These are phyloP conservation scores for Schrankia costaestrigalis DNA, from an alignment of 2,888 invertebrate genomes.

Conservation along the genomic window DNA sequence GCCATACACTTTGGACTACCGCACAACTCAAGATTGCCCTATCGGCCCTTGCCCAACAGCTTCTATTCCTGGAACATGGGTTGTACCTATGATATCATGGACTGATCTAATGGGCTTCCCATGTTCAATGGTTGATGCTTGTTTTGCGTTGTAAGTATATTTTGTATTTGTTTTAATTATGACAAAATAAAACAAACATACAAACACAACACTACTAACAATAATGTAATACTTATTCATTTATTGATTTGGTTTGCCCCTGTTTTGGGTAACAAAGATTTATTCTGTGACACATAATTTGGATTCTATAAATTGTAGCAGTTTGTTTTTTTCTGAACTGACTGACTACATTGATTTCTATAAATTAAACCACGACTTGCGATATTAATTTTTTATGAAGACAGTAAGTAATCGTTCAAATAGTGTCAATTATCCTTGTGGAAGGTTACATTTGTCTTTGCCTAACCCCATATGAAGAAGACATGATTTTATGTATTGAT, in stretches of 20 bases:
- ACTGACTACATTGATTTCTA: too few species aligned
- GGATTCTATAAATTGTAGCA: too few species aligned
- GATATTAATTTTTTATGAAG: too few species aligned
- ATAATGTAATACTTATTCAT: neutral
- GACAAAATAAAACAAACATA: neutral
- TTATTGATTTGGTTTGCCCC: neutral
- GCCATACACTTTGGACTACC: constrained; percentile 85
- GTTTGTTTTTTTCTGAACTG: too few species aligned
- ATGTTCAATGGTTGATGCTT: constrained; percentile 82
- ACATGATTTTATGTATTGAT: neutral
- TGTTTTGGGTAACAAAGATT: neutral
- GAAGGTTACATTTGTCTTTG: too few species aligned
- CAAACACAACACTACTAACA: neutral
- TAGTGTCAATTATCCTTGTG: too few species aligned
- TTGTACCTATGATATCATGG: constrained; percentile 83
- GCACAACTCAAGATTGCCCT: constrained; percentile 77
- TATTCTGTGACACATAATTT: neutral
- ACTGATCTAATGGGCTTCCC: constrained; percentile 58
- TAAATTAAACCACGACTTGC: too few species aligned
- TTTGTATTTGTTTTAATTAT: too few species aligned
- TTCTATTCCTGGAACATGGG: constrained; percentile 82
- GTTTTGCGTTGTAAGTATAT: constrained; percentile 65
- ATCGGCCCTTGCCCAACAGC: constrained; percentile 80
- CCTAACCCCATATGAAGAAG: too few species aligned
- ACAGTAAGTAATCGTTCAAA: too few species aligned